Conservation (phyloP, 2,113 vertebrate species). For the Sapajus apella region DNA sequence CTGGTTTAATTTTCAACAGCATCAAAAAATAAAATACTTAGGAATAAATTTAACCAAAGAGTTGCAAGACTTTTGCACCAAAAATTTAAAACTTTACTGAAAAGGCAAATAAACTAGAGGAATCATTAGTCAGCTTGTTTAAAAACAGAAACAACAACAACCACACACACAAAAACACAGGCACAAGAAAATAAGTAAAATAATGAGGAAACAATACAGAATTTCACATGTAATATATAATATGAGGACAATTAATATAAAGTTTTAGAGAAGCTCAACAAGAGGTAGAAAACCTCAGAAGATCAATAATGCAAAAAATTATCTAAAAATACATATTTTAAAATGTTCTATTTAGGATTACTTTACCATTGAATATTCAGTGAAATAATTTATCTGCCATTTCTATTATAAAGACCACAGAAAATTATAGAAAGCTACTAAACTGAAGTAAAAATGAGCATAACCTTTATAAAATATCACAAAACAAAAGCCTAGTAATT, state of each 20-base stretch:
- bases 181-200: background rate
- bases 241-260: background rate
- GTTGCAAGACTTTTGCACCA: too few species aligned
- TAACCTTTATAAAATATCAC: background rate
- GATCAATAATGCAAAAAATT: background rate
- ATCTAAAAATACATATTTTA: background rate
- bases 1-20: too few species aligned
- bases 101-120: background rate
- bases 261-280: background rate
- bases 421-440: background rate
- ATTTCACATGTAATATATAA: background rate
- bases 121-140: background rate
- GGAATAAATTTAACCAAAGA: background rate
- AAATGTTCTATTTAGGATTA: background rate
- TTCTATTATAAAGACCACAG: background rate
- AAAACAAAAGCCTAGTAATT: background rate
- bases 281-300: background rate
- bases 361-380: background rate
- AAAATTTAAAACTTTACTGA: background rate
- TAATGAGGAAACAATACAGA: background rate
- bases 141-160: background rate
- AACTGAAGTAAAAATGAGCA: background rate
- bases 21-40: background rate
- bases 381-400: background rate
- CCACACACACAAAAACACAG: too few species aligned